Conservation (phyloP, 1,140 invertebrate genomes). For the Meloidogyne hapla region DNA sequence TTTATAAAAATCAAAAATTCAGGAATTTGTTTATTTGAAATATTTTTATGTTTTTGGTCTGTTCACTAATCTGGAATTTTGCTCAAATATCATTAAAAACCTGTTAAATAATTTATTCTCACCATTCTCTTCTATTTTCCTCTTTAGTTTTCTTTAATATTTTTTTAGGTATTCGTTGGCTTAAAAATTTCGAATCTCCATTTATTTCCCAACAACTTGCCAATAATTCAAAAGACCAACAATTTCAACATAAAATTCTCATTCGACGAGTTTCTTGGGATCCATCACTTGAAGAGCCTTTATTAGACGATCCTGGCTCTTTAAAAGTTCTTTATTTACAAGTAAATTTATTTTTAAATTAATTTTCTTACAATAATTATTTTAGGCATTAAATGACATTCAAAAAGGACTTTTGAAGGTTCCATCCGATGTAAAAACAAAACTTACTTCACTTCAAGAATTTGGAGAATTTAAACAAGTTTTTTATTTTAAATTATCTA, state of each 20-base stretch:
- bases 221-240: slow-evolving; percentile 27
- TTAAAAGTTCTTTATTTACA: slow-evolving; percentile 48
- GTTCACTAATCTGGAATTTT: too few relatives aligned
- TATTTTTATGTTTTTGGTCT: too few relatives aligned
- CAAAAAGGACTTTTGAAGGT: slow-evolving; percentile 40
- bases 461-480: slow-evolving; percentile 42
- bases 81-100: slow-evolving; percentile 11
- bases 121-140: too few relatives aligned
- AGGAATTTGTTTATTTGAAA: too few relatives aligned
- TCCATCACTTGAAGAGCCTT: slow-evolving; percentile 48
- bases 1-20: too few relatives aligned
- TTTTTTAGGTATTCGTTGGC: slow-evolving; percentile 47
- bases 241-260: slow-evolving; percentile 38
- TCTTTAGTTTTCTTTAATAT: too few relatives aligned
- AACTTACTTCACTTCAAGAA: slow-evolving; percentile 35
- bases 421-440: slow-evolving; percentile 30
- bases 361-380: background rate
- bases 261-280: slow-evolving; percentile 51
- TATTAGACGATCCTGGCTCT: slow-evolving; percentile 45
- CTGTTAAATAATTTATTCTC: background rate
- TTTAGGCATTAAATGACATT: slow-evolving; percentile 49
- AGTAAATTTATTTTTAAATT: slow-evolving; percentile 18
- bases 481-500: background rate
- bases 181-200: slow-evolving; percentile 53
- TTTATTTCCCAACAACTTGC: slow-evolving; percentile 44